Base-by-base conservation (phyloP, 2,888 invertebrate species). In the Synergus laeviventris region DNA sequence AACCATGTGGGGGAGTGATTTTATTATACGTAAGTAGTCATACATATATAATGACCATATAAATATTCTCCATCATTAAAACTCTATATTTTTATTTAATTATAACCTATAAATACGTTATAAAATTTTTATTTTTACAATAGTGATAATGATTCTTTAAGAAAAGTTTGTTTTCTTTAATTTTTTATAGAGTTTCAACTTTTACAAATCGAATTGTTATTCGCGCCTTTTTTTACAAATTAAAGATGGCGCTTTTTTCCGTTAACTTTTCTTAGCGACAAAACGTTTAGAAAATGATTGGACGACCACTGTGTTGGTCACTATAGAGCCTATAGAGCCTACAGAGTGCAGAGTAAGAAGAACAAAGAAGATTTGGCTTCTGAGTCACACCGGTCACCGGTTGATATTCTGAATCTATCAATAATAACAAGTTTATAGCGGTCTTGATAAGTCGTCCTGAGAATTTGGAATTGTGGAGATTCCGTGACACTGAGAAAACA, bases 221-320 rank as follows among this genome's bases (percentile, higher is more conserved):
- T 64, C 39, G 38, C 18, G 18, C 64, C n/a, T 39, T 12, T 62
- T 62, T 18, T 64, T 18, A n/a, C 0, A 21, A 21, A 21, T 56
- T 64, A 39, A 39, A 64, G 64, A 64, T 64, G 64, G 64, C 39
- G 64, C 64, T 39, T 14, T 12, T 64, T 9, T 64, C 39, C n/a
- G 21, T 64, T 64, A 39, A 56, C 4, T 64, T 38, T 64, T 39
- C 18, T 64, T 38, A 39, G 64, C 42, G 42, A 42, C 18, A 39
- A 64, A 56, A 21, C 21, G 18, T 56, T 56, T 56, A 3, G 21
- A 3, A 56, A 56, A 11, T 11, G 12, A 31, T 31, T 5, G 7
- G 31, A n/a, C n/a, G n/a, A n/a, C n/a, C n/a, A n/a, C n/a, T n/a
- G n/a, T n/a, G n/a, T n/a, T n/a, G n/a, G n/a, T n/a, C n/a, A n/a